Conservation (phyloP, 2,113 vertebrate genomes). For the Forbesichthys agassizii region DNA sequence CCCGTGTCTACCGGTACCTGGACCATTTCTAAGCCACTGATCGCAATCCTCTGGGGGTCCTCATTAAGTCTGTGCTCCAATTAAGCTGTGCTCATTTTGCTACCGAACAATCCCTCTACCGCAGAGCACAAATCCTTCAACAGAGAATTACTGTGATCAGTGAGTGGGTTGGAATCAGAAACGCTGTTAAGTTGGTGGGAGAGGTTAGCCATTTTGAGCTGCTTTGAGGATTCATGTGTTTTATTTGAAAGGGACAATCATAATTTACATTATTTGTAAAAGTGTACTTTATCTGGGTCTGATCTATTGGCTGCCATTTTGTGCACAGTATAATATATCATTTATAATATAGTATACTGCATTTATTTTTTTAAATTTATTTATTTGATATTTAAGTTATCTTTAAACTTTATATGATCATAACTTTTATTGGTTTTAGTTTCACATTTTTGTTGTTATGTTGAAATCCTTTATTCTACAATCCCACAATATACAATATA, state of each 20-base stretch:
- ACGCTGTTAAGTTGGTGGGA: conserved; percentile 22
- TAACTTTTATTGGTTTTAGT: neutral
- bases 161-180: conserved; percentile 62
- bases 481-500: neutral
- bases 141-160: conserved; percentile 65
- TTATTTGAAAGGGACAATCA: neutral
- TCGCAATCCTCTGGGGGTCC: conserved; percentile 62
- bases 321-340: neutral
- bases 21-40: conserved; percentile 63
- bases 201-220: conserved; percentile 32
- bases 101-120: conserved; percentile 55
- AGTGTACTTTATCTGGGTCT: neutral
- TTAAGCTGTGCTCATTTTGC: conserved; percentile 67
- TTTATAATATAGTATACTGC: neutral
- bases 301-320: neutral
- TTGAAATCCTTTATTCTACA: neutral
- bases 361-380: neutral
- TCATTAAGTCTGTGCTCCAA: conserved; percentile 74
- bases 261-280: neutral
- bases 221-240: neutral
- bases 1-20: conserved; percentile 65
- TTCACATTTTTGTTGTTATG: neutral
- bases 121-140: conserved; percentile 59
- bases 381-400: neutral
- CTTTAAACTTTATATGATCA: neutral